Conservation (phyloP, 35 echinoderm and acorn worm species). For the Ophiothrix spiculata region DNA sequence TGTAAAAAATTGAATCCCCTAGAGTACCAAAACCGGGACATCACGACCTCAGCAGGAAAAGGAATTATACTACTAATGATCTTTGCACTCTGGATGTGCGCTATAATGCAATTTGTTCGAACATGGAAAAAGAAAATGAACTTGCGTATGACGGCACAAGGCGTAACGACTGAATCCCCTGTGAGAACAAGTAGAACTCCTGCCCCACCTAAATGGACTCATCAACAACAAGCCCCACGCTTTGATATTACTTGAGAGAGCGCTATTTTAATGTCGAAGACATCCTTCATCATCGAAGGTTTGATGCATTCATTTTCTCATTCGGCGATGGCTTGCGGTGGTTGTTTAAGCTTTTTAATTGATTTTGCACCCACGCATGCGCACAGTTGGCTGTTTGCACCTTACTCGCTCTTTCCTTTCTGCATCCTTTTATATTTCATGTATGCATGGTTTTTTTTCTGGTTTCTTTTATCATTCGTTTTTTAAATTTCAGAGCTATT, state of each 20-base stretch:
- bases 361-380: too few relatives aligned
- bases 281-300: slow-evolving; percentile 8
- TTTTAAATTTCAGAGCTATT: too few relatives aligned
- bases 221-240: neutral
- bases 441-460: neutral
- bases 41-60: slow-evolving; percentile 19
- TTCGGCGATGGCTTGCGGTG: too few relatives aligned
- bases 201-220: neutral
- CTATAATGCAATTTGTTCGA: slow-evolving; percentile 23
- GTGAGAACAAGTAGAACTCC: neutral
- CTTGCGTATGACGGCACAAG: neutral
- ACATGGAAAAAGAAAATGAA: slow-evolving; percentile 40
- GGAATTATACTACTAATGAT: slow-evolving; percentile 24
- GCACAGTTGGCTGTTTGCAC: too few relatives aligned
- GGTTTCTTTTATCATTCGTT: neutral
- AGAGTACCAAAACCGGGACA: slow-evolving; percentile 1
- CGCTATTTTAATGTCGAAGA: neutral
- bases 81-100: slow-evolving; percentile 18
- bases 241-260: neutral
- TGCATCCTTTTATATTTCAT: neutral
- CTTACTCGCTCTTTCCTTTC: too few relatives aligned
- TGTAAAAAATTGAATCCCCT: too few relatives aligned
- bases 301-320: too few relatives aligned
- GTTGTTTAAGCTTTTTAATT: too few relatives aligned
- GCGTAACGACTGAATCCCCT: neutral